Conservation (phyloP, 2,888 invertebrate genomes). For the Parnassius orleans region DNA sequence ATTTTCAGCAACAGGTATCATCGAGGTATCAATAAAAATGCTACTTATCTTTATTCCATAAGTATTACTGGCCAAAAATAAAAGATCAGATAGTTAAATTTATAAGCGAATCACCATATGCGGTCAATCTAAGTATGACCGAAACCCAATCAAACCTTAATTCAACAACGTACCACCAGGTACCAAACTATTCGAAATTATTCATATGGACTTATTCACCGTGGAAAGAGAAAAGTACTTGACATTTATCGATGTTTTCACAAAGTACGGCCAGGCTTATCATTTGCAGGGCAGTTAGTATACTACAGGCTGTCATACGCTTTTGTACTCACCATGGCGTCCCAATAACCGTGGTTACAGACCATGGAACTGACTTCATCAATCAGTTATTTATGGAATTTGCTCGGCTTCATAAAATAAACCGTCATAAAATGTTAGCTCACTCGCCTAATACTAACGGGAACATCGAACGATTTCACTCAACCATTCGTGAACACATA, state of each 20-base stretch:
- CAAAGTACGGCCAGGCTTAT: conserved; percentile 22
- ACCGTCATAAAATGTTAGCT: conserved; percentile 27
- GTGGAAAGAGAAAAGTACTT: conserved; percentile 24
- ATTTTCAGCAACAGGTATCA: conserved; percentile 32
- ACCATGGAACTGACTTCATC: conserved; percentile 35
- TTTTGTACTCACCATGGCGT: neutral
- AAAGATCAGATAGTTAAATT: neutral
- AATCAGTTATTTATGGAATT: conserved; percentile 35
- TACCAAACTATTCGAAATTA: conserved; percentile 31
- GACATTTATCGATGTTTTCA: conserved; percentile 25
- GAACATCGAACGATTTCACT: conserved; percentile 29
- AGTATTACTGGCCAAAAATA: neutral
- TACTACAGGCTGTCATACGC: neutral
- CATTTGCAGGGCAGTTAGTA: conserved; percentile 8
- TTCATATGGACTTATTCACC: conserved; percentile 31
- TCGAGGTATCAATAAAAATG: too few relatives aligned
- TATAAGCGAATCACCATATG: conserved; percentile 28
- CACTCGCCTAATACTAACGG: conserved; percentile 32
- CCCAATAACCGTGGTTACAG: conserved; percentile 28
- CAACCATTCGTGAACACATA: conserved; percentile 26
- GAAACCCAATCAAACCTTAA: conserved; percentile 30
- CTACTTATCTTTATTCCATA: neutral
- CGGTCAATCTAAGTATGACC: conserved; percentile 32
- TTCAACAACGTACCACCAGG: conserved; percentile 29
- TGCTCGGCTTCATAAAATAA: conserved; percentile 27